Evolutionary conservation across 1,140 invertebrate genomes (phyloP).

Genomic region (Tetramorium simillimum): DNA sequence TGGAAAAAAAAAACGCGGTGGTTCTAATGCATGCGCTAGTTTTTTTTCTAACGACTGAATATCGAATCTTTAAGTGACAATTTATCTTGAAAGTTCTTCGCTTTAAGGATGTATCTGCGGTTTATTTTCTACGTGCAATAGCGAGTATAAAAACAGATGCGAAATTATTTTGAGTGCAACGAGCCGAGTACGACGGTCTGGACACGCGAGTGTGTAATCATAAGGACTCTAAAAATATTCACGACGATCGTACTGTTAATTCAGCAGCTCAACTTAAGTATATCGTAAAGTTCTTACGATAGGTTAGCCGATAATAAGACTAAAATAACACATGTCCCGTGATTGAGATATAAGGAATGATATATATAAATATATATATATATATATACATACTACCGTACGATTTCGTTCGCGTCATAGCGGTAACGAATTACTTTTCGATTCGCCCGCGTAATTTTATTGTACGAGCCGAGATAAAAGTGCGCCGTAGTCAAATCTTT

Average conservation of each 20-base stretch:
- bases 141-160: not conserved
- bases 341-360: slow-evolving; percentile 23
- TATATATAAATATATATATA: slow-evolving; percentile 1
- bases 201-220: slow-evolving; percentile 64
- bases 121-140: slow-evolving; percentile 7
- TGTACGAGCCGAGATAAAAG: slow-evolving; percentile 16
- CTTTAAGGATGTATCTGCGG: not conserved
- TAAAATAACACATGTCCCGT: slow-evolving; percentile 52
- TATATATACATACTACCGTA: slow-evolving; percentile 34
- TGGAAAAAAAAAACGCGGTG: not conserved
- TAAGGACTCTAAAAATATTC: slow-evolving; percentile 65
- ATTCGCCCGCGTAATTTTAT: slow-evolving; percentile 39
- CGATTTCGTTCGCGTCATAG: slow-evolving; percentile 40
- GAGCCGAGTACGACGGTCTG: slow-evolving; percentile 41
- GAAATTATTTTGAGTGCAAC: not conserved
- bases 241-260: slow-evolving; percentile 65
- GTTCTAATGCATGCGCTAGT: not conserved
- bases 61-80: not conserved
- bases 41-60: slow-evolving; percentile 24
- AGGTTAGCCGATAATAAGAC: slow-evolving; percentile 66
- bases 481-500: slow-evolving; percentile 1
- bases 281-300: slow-evolving; percentile 70
- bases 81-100: not conserved
- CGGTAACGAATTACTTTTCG: slow-evolving; percentile 28
- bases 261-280: slow-evolving; percentile 70